Conservation (phyloP, 1,140 invertebrate genomes). For the Rhopalosiphum maidis region DNA sequence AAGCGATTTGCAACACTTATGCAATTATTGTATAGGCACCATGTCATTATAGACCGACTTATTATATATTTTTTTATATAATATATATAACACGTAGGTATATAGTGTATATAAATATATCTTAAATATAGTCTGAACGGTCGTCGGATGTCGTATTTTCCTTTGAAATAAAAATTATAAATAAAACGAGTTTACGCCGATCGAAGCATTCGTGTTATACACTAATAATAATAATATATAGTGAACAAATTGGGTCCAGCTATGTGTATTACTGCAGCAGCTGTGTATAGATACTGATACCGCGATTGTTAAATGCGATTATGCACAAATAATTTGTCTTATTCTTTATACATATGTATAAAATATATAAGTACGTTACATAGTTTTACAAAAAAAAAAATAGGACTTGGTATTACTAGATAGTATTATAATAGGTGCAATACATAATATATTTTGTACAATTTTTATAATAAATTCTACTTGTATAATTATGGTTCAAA, state of each 20-base stretch:
- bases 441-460: too few species aligned
- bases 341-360: background rate
- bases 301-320: background rate
- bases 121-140: background rate
- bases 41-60: conserved; percentile 10
- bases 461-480: too few species aligned
- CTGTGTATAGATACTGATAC: background rate
- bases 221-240: conserved; percentile 4
- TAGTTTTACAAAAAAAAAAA: background rate
- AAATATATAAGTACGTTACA: background rate
- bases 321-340: background rate
- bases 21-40: background rate
- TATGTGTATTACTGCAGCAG: background rate
- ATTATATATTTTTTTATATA: background rate
- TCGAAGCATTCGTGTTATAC: background rate
- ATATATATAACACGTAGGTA: background rate
- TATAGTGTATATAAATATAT: background rate
- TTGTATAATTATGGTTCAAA: background rate
- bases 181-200: background rate
- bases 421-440: too few species aligned
- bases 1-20: conserved; percentile 39
- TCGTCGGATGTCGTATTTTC: background rate
- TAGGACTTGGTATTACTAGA: too few species aligned
- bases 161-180: conserved; percentile 14
- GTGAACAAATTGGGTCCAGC: background rate